A percentile compares a stretch with the other conserved stretches of the same genome.
Conservation (phyloP, 2,888 invertebrate species). For the Epirrhoe tristata region DNA sequence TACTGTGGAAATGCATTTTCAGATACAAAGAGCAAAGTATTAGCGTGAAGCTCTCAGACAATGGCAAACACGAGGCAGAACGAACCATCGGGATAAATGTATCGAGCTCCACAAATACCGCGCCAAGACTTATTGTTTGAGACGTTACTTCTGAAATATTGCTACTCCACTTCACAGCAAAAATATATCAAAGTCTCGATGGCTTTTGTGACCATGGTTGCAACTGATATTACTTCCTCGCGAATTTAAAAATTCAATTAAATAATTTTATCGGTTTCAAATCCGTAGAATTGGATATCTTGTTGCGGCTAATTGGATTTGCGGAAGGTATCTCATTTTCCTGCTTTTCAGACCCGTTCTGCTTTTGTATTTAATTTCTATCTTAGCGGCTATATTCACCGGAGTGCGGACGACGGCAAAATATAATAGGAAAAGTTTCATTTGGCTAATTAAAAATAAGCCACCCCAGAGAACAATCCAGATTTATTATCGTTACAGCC, state of each 20-base stretch:
- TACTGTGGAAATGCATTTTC: slow-evolving; percentile 65
- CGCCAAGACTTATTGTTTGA: slow-evolving; percentile 74
- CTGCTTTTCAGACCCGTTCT: slow-evolving; percentile 57
- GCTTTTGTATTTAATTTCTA: slow-evolving; percentile 73
- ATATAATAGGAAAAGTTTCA: slow-evolving; percentile 81
- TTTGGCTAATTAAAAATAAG: slow-evolving; percentile 82
- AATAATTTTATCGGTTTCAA: slow-evolving; percentile 62
- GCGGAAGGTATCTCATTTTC: slow-evolving; percentile 67
- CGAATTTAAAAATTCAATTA: slow-evolving; percentile 60
- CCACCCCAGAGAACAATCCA: slow-evolving; percentile 70
- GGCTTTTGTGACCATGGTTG: slow-evolving; percentile 41
- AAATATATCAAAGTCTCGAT: slow-evolving; percentile 51
- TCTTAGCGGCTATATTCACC: slow-evolving; percentile 50
- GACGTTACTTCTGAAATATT: slow-evolving; percentile 71
- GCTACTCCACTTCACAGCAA: slow-evolving; percentile 50
- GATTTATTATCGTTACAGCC: slow-evolving; percentile 74
- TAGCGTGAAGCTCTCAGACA: slow-evolving; percentile 74
- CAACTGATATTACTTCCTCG: slow-evolving; percentile 32
- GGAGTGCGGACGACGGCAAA: slow-evolving; percentile 64
- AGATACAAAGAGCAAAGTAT: slow-evolving; percentile 67
- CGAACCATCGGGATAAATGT: slow-evolving; percentile 70
- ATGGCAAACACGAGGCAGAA: slow-evolving; percentile 72
- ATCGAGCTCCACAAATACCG: slow-evolving; percentile 72
- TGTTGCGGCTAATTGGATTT: slow-evolving; percentile 75
- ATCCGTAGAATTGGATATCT: slow-evolving; percentile 67